Evolutionary conservation across 2,797 vertebrate genomes (phyloP).

Genomic region (Emys orbicularis): DNA sequence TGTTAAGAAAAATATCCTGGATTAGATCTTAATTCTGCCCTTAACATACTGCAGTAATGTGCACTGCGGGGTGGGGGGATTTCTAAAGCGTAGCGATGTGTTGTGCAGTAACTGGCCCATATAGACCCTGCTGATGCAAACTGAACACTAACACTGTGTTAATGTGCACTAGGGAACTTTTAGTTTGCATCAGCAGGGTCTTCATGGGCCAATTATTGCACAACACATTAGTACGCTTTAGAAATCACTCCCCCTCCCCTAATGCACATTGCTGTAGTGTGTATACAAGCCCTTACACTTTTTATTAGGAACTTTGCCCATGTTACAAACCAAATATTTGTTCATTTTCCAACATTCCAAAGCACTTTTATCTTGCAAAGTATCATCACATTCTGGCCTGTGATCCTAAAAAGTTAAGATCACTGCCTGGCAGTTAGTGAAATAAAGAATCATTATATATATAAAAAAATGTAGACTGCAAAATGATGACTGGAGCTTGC

Average conservation of each 20-base stretch:
- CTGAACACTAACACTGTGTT: neutral
- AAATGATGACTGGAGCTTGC: neutral
- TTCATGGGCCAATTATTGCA: neutral
- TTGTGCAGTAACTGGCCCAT: neutral
- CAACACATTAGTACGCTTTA: neutral
- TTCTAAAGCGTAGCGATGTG: neutral
- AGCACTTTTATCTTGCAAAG: neutral
- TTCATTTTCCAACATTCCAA: neutral
- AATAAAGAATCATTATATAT: neutral
- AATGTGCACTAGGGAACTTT: neutral
- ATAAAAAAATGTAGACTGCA: neutral
- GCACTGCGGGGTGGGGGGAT: accelerated
- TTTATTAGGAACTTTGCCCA: neutral
- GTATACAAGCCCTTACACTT: neutral
- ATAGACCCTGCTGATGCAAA: neutral
- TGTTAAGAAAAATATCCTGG: neutral
- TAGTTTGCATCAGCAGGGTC: neutral
- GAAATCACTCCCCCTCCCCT: neutral
- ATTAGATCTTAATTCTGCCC: neutral
- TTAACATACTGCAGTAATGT: neutral
- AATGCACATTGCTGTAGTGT: neutral
- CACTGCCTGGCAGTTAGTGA: neutral
- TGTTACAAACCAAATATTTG: neutral
- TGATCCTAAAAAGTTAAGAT: neutral
- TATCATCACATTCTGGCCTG: neutral